Conservation (phyloP, 2,797 vertebrate genomes). For the Vespertilio murinus region DNA sequence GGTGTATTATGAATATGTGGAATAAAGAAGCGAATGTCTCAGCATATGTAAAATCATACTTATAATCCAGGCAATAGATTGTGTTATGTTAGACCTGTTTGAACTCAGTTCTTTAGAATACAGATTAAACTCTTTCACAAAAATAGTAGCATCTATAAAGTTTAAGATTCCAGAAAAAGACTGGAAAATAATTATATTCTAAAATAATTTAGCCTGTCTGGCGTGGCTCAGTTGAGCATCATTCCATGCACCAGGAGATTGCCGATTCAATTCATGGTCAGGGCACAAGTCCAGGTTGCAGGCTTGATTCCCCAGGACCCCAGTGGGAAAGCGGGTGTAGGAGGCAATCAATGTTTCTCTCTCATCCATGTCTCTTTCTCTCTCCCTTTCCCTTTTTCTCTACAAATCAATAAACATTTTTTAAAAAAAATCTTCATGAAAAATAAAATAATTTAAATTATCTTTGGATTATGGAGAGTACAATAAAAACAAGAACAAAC, state of each 20-base stretch:
- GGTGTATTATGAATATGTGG: slow-evolving; percentile 34
- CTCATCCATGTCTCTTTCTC: too few species aligned
- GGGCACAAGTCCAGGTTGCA: too few species aligned
- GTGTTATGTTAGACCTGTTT: neutral
- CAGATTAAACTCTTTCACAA: neutral
- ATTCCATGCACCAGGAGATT: too few species aligned
- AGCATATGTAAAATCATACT: neutral
- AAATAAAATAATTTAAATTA: neutral
- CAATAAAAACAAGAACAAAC: neutral
- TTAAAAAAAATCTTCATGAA: too few species aligned
- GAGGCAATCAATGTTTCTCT: neutral
- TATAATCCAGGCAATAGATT: neutral
- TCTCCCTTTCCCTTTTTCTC: too few species aligned
- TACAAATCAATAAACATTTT: too few species aligned
- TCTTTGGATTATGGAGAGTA: neutral
- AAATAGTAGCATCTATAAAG: neutral
- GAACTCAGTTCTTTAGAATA: neutral
- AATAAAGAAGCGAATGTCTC: slow-evolving; percentile 27
- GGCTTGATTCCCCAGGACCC: too few species aligned
- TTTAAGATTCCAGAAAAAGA: neutral
- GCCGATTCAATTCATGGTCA: too few species aligned
- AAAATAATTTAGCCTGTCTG: neutral
- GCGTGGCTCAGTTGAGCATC: too few species aligned
- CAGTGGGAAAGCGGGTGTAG: too few species aligned
- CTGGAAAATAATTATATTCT: neutral